These are phyloP conservation scores for Chroicocephalus ridibundus DNA, from an alignment of 2,113 vertebrate genomes.

Conservation along the genomic window DNA sequence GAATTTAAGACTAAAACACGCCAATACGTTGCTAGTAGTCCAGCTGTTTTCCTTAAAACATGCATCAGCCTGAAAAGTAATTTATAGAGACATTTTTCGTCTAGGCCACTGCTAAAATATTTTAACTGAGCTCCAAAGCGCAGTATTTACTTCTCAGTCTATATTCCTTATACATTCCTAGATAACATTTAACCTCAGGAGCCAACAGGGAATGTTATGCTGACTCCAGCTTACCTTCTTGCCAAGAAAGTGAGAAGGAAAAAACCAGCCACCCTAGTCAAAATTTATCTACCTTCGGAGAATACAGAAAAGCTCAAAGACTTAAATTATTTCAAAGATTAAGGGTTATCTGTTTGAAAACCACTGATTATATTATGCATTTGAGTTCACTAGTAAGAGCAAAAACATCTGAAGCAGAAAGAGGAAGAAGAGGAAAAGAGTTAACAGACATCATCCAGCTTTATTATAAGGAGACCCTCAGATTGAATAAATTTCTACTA, in stretches of 20 bases:
- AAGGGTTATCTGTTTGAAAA: conserved; percentile 33
- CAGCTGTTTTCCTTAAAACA: background rate
- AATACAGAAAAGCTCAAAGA: background rate
- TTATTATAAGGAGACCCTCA: background rate
- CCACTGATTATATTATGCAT: background rate
- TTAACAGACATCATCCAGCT: background rate
- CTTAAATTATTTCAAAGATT: conserved; percentile 3
- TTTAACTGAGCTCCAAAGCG: conserved; percentile 1
- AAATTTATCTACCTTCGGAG: conserved; percentile 10
- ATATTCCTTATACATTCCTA: background rate
- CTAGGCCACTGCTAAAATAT: background rate
- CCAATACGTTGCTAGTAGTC: background rate
- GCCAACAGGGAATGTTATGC: background rate
- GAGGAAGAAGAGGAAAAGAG: background rate
- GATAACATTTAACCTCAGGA: conserved; percentile 43
- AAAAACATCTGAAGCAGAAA: conserved; percentile 9
- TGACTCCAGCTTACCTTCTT: background rate
- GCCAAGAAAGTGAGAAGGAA: background rate
- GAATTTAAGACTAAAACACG: background rate
- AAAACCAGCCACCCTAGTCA: background rate
- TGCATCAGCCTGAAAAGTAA: background rate
- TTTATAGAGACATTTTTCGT: conserved; percentile 20
- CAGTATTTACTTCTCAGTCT: background rate
- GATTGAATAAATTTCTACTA: background rate
- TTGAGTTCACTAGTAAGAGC: background rate